Percentiles rank a stretch among this genome's conserved stretches.
These are phyloP conservation scores for Diadromus collaris DNA, from an alignment of 2,888 invertebrate species.

Conservation along the genomic window DNA sequence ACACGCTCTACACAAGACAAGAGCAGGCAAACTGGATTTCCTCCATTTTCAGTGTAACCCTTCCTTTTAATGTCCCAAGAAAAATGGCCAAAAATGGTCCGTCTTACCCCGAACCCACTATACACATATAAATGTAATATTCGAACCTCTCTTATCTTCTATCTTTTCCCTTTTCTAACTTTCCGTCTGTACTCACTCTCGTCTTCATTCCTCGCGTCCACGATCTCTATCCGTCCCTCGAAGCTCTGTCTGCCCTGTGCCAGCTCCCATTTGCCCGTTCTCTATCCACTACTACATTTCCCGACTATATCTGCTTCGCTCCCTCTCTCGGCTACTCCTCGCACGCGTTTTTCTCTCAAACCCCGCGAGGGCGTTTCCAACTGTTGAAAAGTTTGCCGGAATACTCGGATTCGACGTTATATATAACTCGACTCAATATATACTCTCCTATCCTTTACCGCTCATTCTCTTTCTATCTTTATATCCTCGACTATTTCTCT, in stretches of 20 bases:
- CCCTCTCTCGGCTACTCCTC: conserved; percentile 29
- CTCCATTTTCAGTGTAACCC: not conserved
- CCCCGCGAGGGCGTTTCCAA: conserved; percentile 49
- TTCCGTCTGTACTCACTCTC: conserved; percentile 32
- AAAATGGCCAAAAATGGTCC: not conserved
- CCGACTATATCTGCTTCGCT: not conserved
- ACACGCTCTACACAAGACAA: not conserved
- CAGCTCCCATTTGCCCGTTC: conserved; percentile 47
- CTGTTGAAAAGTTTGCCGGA: conserved; percentile 48
- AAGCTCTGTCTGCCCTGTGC: conserved; percentile 47
- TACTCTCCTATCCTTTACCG: not conserved
- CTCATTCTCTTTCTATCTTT: conserved; percentile 14
- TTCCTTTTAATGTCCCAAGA: not conserved
- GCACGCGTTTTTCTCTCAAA: conserved; percentile 40
- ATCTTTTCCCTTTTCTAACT: conserved; percentile 50
- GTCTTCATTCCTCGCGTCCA: conserved; percentile 26
- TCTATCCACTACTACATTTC: conserved; percentile 34
- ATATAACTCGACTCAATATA: conserved; percentile 39
- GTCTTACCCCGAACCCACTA: not conserved
- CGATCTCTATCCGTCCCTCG: conserved; percentile 50
- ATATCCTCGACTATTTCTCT: not conserved
- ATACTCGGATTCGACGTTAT: conserved; percentile 54
- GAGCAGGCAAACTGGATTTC: not conserved
- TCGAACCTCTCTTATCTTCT: conserved; percentile 36
- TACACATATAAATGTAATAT: conserved; percentile 23